Conservation (phyloP, 2,113 vertebrate species). For the Ciconia maguari region DNA sequence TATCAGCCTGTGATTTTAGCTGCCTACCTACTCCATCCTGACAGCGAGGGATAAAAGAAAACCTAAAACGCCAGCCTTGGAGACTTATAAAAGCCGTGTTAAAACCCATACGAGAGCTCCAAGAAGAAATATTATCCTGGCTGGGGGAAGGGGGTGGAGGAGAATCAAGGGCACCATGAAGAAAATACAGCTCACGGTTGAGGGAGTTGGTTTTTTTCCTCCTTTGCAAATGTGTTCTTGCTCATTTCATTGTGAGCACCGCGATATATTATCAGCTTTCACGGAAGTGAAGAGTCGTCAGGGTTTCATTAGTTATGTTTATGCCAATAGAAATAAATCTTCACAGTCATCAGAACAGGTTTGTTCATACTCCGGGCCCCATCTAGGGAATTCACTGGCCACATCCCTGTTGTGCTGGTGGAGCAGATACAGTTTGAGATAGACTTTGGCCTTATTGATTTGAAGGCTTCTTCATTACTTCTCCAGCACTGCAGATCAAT, state of each 20-base stretch:
- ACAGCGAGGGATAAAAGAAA: slow-evolving; percentile 11
- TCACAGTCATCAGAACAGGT: not conserved
- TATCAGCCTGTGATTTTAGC: slow-evolving; percentile 42
- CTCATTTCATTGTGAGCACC: slow-evolving; percentile 52
- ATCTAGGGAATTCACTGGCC: slow-evolving; percentile 45
- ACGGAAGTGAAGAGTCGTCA: slow-evolving; percentile 49
- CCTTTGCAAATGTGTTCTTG: slow-evolving; percentile 60
- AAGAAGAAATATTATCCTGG: slow-evolving; percentile 55
- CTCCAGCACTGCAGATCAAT: slow-evolving; percentile 68
- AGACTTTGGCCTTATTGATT: slow-evolving; percentile 76
- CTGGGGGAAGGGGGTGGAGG: slow-evolving; percentile 29
- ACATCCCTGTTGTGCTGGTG: slow-evolving; percentile 32
- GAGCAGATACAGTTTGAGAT: slow-evolving; percentile 60
- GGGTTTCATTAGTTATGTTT: slow-evolving; percentile 75
- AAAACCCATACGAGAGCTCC: not conserved
- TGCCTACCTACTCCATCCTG: slow-evolving; percentile 46
- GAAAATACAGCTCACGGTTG: slow-evolving; percentile 54
- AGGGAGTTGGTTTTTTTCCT: slow-evolving; percentile 17
- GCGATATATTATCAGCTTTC: slow-evolving; percentile 64
- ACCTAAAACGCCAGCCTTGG: slow-evolving; percentile 41
- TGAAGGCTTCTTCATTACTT: slow-evolving; percentile 74
- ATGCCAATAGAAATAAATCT: slow-evolving; percentile 75
- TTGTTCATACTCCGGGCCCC: not conserved
- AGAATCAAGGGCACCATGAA: slow-evolving; percentile 26
- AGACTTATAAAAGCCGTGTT: slow-evolving; percentile 29